Evolutionary conservation across 1,140 invertebrate genomes (phyloP).

Genomic region (Bombus vancouverensis): DNA sequence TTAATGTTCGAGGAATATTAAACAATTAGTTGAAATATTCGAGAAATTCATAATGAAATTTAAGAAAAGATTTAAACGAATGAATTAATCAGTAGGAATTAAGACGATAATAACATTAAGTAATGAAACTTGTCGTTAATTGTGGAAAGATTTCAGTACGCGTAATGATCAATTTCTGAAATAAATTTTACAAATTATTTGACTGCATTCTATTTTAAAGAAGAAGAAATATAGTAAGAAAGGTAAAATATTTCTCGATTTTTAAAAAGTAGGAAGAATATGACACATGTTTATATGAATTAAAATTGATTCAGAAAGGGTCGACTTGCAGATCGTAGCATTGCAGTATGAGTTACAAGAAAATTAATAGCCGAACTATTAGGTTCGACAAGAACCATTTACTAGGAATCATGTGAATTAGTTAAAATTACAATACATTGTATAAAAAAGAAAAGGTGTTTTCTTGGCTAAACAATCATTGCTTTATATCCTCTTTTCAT

Average conservation of each 20-base stretch:
- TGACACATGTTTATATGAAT: too few species aligned
- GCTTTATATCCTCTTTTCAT: neutral
- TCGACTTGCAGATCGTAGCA: neutral
- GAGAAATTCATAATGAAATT: neutral
- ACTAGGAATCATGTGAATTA: slow-evolving; percentile 38
- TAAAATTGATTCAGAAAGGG: slow-evolving; percentile 13
- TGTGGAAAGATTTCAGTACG: neutral
- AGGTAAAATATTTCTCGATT: neutral
- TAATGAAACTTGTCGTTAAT: neutral
- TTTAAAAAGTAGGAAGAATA: neutral
- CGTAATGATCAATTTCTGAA: neutral
- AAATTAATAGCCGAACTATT: slow-evolving; percentile 17
- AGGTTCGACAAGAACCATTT: slow-evolving; percentile 30
- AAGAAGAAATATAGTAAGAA: neutral
- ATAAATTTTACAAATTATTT: neutral
- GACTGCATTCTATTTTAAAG: neutral
- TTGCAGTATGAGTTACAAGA: slow-evolving; percentile 15
- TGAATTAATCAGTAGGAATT: neutral
- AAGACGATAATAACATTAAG: neutral
- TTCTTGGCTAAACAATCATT: neutral
- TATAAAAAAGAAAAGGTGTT: slow-evolving; percentile 37
- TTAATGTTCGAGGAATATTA: neutral
- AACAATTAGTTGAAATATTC: neutral
- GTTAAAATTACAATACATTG: slow-evolving; percentile 54
- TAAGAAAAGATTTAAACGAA: neutral